Conservation (phyloP, 2,888 invertebrate species). For the Deroplatys truncata region DNA sequence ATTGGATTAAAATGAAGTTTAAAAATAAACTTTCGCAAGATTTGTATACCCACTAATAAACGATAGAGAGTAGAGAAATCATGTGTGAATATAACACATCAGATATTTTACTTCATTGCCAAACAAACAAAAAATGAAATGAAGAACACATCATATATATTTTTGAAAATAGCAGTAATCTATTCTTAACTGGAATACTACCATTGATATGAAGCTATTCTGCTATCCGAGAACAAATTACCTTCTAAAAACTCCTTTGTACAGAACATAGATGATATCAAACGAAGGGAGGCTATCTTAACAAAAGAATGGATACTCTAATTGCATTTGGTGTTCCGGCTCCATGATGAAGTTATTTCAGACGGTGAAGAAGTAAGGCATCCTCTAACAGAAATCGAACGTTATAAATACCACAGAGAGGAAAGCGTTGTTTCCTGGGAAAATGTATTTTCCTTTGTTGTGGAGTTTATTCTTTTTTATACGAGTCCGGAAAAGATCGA, state of each 20-base stretch:
- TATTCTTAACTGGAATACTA: too few relatives aligned
- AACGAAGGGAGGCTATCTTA: not conserved
- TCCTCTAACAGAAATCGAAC: not conserved
- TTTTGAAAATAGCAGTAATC: too few relatives aligned
- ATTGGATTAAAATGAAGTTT: too few relatives aligned
- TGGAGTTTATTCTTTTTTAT: not conserved
- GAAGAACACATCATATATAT: too few relatives aligned
- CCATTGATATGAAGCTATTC: not conserved
- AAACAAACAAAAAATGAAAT: too few relatives aligned
- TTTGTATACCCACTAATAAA: too few relatives aligned
- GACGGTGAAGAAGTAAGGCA: not conserved
- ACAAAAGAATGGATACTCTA: not conserved
- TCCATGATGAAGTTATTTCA: not conserved
- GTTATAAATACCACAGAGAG: not conserved
- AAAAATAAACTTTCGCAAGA: too few relatives aligned
- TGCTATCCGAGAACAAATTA: not conserved
- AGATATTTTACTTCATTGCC: too few relatives aligned
- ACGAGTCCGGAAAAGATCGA: not conserved
- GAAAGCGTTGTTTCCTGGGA: not conserved
- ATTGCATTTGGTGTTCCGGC: not conserved
- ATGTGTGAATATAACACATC: too few relatives aligned
- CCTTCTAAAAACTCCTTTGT: not conserved
- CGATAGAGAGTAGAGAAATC: too few relatives aligned
- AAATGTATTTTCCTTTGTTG: not conserved
- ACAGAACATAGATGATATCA: not conserved